phyloP scores from a whole-genome alignment of 1,140 invertebrate genomes.

The Schlechtendalia chinensis region DNA sequence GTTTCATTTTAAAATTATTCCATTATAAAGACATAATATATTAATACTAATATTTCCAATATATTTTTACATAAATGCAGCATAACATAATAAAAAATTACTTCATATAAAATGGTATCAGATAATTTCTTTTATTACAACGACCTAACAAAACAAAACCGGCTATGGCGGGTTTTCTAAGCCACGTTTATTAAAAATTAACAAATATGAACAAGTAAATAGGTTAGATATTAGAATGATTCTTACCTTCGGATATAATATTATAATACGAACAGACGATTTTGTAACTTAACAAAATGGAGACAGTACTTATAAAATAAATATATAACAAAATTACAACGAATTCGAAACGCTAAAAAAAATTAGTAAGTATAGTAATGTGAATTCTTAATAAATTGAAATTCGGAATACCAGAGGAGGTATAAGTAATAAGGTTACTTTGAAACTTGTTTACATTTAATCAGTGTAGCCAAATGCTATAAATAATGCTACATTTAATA shows the following conservation, averaged over 20 bases:
- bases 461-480: background rate
- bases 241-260: slow-evolving; percentile 31
- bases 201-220: background rate
- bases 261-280: background rate
- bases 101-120: no score
- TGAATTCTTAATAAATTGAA: background rate
- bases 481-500: background rate
- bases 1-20: background rate
- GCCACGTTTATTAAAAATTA: slow-evolving; percentile 6
- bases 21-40: background rate
- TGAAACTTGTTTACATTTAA: background rate
- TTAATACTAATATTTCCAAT: background rate
- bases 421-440: background rate
- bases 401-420: background rate
- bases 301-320: background rate
- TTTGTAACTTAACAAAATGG: background rate
- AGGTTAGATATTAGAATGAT: background rate
- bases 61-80: background rate
- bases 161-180: background rate
- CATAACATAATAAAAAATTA: background rate
- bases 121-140: background rate
- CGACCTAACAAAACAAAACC: background rate
- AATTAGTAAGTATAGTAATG: no score
- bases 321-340: background rate
- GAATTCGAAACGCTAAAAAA: background rate